Evolutionary conservation across 2,888 invertebrate species (phyloP).

Genomic region (Agonopterix heracliana): DNA sequence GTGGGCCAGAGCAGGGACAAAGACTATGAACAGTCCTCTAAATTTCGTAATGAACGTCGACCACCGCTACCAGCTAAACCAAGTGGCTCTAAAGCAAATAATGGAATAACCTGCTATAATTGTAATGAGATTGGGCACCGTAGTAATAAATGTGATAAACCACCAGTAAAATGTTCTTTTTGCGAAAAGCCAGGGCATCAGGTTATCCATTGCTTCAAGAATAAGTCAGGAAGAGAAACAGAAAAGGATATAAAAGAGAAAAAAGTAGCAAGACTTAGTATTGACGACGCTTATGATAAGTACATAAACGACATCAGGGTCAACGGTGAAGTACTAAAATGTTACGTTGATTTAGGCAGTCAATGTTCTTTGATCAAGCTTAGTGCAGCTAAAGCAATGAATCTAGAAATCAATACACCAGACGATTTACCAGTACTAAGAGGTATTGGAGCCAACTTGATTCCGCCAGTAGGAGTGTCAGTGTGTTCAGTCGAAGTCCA

Average conservation of each 20-base stretch:
- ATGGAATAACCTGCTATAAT: conserved; percentile 3
- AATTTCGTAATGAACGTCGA: background rate
- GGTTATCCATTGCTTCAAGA: background rate
- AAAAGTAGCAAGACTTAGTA: background rate
- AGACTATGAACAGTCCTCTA: background rate
- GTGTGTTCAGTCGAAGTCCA: background rate
- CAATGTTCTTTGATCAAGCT: conserved; percentile 1
- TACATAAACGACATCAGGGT: background rate
- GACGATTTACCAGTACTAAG: conserved; percentile 1
- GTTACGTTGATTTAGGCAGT: conserved; percentile 5
- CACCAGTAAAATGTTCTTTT: conserved; percentile 1
- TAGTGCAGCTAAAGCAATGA: background rate
- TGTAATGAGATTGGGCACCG: conserved; percentile 8
- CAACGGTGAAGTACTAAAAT: background rate
- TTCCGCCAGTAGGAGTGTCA: background rate
- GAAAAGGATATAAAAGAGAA: background rate
- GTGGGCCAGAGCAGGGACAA: background rate
- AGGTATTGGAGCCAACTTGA: background rate
- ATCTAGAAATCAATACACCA: background rate
- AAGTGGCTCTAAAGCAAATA: background rate
- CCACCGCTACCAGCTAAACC: background rate
- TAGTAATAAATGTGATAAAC: conserved; percentile 4
- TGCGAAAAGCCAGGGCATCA: conserved; percentile 2
- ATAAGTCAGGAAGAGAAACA: background rate
- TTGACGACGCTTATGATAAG: background rate